Evolutionary conservation across 2,113 vertebrate genomes (phyloP).

Genomic region (Procavia capensis): DNA sequence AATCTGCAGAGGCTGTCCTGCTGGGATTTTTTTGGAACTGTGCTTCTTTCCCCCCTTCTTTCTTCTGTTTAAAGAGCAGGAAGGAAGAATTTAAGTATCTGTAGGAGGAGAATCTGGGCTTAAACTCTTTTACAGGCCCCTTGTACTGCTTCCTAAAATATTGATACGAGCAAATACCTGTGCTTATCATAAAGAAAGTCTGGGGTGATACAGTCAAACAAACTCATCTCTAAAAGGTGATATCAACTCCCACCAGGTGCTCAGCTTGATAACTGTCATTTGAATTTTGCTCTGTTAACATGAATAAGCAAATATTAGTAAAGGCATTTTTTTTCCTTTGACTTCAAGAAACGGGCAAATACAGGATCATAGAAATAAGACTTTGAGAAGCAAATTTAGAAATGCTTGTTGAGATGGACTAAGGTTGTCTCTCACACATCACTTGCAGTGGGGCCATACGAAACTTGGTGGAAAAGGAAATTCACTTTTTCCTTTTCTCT

Average conservation of each 20-base stretch:
- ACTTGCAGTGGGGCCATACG: too few species aligned
- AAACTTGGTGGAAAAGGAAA: background rate
- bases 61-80: conserved; percentile 17
- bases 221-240: conserved; percentile 55
- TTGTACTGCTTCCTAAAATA: conserved; percentile 62
- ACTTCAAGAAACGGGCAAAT: conserved; percentile 33
- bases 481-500: background rate
- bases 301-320: conserved; percentile 60
- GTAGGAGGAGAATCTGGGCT: background rate
- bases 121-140: background rate
- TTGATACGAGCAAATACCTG: conserved; percentile 68
- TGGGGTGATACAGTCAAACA: conserved; percentile 60
- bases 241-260: background rate
- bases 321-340: conserved; percentile 33
- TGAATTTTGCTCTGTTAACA: conserved; percentile 41
- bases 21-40: background rate
- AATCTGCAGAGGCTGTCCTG: background rate
- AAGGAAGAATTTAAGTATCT: conserved; percentile 9
- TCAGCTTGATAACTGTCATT: background rate
- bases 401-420: background rate
- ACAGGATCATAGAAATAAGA: background rate
- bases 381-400: conserved; percentile 10
- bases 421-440: background rate
- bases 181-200: conserved; percentile 58
- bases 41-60: background rate